Evolutionary conservation across 2,113 vertebrate species (phyloP).

Genomic region (Carassius carassius): DNA sequence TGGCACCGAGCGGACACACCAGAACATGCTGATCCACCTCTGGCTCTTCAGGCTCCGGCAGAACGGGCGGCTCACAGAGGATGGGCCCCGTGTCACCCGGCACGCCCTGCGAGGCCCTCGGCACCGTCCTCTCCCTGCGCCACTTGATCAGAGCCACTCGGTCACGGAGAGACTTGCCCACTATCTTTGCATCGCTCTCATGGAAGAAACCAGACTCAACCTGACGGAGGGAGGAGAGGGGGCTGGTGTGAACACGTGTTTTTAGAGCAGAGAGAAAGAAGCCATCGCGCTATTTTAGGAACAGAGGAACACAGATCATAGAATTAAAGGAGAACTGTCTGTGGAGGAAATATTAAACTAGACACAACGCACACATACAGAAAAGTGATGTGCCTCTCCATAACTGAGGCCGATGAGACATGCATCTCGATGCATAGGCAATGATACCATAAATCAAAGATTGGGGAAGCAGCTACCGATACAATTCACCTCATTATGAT

Average conservation of each 20-base stretch:
- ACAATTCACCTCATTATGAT: too few relatives aligned
- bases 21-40: constrained; percentile 85
- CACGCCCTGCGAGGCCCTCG: constrained; percentile 64
- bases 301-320: background rate
- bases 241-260: background rate
- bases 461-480: too few relatives aligned
- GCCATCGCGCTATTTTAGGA: constrained; percentile 1
- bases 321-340: background rate
- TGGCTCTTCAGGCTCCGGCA: constrained; percentile 80
- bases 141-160: constrained; percentile 93
- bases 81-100: constrained; percentile 58
- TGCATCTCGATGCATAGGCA: too few relatives aligned
- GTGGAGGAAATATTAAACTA: background rate
- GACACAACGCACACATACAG: background rate
- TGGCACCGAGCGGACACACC: constrained; percentile 79
- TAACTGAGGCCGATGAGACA: too few relatives aligned
- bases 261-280: background rate
- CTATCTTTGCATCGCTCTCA: constrained; percentile 92
- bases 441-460: too few relatives aligned
- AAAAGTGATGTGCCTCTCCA: too few relatives aligned
- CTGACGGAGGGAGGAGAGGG: constrained; percentile 66
- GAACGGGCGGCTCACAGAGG: constrained; percentile 69
- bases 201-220: constrained; percentile 97
- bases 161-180: constrained; percentile 95
- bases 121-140: constrained; percentile 85